These are phyloP conservation scores for Ctenodactylus gundi DNA, from an alignment of 2,113 vertebrate species.

Conservation along the genomic window DNA sequence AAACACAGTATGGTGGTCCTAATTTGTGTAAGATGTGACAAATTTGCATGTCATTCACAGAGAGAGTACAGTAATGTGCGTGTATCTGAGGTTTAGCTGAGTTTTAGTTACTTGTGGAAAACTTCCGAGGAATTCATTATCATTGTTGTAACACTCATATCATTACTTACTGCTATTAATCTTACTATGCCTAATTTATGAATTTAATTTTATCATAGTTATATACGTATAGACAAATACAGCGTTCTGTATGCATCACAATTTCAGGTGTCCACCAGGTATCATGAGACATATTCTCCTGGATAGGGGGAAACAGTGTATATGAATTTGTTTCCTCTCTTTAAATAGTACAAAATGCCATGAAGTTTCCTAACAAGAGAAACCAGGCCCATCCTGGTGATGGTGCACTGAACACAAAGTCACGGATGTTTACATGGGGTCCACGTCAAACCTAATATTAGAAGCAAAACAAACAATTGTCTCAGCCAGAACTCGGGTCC, in stretches of 20 bases:
- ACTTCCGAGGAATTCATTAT: background rate
- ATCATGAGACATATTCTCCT: background rate
- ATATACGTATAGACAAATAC: background rate
- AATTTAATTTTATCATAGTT: background rate
- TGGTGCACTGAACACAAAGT: background rate
- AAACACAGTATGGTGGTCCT: background rate
- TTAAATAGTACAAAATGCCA: conserved; percentile 59
- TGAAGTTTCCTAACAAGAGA: conserved; percentile 47
- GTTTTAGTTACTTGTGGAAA: background rate
- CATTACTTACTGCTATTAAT: background rate
- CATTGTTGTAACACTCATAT: background rate
- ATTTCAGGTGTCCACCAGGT: background rate
- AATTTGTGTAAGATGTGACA: background rate
- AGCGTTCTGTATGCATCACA: background rate
- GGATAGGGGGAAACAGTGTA: background rate
- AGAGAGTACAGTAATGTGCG: background rate
- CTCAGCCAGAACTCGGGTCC: background rate
- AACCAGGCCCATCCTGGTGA: background rate
- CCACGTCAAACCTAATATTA: background rate
- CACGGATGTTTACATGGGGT: background rate
- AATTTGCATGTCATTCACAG: background rate
- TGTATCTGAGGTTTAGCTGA: background rate
- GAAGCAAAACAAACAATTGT: conserved; percentile 9
- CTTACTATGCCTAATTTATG: background rate
- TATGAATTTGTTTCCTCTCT: conserved; percentile 42